Evolutionary conservation across 2,888 invertebrate genomes (phyloP).

Genomic region (Rhopalosiphum nymphaeae): DNA sequence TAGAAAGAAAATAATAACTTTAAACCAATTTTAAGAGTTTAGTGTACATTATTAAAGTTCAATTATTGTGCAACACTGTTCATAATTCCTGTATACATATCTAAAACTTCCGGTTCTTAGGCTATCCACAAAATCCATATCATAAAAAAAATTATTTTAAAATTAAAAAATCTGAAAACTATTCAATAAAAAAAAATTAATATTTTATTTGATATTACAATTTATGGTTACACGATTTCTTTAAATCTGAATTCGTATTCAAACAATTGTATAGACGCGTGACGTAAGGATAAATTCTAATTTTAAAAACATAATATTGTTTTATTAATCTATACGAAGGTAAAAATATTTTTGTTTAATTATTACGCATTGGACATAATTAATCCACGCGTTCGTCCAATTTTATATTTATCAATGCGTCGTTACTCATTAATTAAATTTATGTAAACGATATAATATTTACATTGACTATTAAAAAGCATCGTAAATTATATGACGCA

Average conservation of each 20-base stretch:
- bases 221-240: background rate
- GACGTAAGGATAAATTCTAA: background rate
- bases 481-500: conserved; percentile 24
- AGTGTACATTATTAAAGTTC: background rate
- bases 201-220: background rate
- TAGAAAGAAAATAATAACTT: background rate
- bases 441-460: conserved; percentile 12
- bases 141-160: background rate
- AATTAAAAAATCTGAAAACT: background rate
- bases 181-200: background rate
- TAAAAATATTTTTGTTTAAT: background rate
- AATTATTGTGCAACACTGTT: background rate
- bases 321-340: background rate
- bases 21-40: background rate
- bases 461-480: background rate
- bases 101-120: background rate
- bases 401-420: background rate
- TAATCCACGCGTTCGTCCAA: background rate
- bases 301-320: background rate
- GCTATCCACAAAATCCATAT: background rate
- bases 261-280: background rate
- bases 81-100: background rate
- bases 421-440: background rate
- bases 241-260: background rate
- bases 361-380: background rate